Conservation (phyloP, 2,888 invertebrate genomes). For the Melangyna quadrimaculata region DNA sequence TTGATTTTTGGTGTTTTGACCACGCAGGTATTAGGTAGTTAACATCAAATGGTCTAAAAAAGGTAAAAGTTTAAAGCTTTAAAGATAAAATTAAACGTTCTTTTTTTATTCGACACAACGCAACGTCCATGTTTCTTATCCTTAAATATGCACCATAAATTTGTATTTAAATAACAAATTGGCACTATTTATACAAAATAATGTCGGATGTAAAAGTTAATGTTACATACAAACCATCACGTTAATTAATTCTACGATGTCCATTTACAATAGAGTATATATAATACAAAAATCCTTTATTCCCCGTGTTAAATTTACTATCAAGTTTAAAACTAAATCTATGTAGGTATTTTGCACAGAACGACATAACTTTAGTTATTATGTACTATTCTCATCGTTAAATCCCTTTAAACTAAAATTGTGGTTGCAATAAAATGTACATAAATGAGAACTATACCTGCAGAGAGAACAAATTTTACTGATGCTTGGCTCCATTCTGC, state of each 20-base stretch:
- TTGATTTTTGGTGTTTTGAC: too few species aligned
- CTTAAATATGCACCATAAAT: neutral
- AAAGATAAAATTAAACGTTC: too few species aligned
- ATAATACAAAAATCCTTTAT: neutral
- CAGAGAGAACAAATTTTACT: neutral
- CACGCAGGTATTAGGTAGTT: too few species aligned
- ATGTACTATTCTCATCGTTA: slow-evolving; percentile 7
- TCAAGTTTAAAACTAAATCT: slow-evolving; percentile 3
- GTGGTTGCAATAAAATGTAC: slow-evolving; percentile 43
- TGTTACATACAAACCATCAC: neutral
- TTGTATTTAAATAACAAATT: neutral
- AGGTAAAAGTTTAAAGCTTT: too few species aligned
- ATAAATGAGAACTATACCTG: slow-evolving; percentile 11
- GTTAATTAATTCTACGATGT: neutral
- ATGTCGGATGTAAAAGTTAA: neutral
- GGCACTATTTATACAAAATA: neutral
- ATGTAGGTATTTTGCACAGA: too few species aligned
- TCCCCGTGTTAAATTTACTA: neutral
- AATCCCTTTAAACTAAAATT: slow-evolving; percentile 48
- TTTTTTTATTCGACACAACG: too few species aligned
- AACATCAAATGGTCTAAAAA: too few species aligned
- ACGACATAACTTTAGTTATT: neutral
- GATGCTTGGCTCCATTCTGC: neutral
- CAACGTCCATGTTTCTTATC: too few species aligned
- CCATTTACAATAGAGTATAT: neutral